Conservation (phyloP, 2,797 vertebrate genomes). For the Naso thynnoides region DNA sequence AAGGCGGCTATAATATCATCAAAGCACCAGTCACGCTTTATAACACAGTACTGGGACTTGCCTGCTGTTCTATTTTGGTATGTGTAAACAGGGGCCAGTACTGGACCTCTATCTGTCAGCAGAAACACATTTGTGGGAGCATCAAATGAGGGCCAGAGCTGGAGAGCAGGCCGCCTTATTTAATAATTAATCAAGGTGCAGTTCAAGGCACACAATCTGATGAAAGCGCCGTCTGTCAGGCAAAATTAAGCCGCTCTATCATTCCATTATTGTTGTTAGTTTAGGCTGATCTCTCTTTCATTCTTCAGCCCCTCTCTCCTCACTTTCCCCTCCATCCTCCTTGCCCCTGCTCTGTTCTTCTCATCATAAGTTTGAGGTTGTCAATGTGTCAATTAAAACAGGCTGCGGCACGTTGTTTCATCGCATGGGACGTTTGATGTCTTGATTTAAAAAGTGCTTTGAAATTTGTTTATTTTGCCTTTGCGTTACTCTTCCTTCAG, state of each 20-base stretch:
- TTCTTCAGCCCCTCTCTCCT: conserved; percentile 45
- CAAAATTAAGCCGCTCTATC: conserved; percentile 86
- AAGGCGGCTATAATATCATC: conserved; percentile 42
- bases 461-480: conserved; percentile 77
- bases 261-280: conserved; percentile 76
- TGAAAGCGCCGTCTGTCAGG: conserved; percentile 90
- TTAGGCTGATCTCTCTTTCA: conserved; percentile 73
- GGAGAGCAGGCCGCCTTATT: conserved; percentile 83
- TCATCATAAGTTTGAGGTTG: conserved; percentile 77
- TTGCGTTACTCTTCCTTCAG: conserved; percentile 54
- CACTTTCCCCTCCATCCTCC: conserved; percentile 42
- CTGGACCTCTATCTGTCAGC: conserved; percentile 87
- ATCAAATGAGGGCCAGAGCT: conserved; percentile 85
- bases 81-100: conserved; percentile 81
- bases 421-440: conserved; percentile 72
- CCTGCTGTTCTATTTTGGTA: conserved; percentile 54
- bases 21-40: conserved; percentile 43
- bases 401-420: conserved; percentile 68
- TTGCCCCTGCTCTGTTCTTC: conserved; percentile 55
- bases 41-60: conserved; percentile 36
- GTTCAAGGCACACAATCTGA: conserved; percentile 87
- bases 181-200: conserved; percentile 92
- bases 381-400: conserved; percentile 80
- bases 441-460: conserved; percentile 74
- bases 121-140: conserved; percentile 85